These are phyloP conservation scores for Ptilorrhoa leucosticta DNA, from an alignment of 2,113 vertebrate species.

Conservation along the genomic window DNA sequence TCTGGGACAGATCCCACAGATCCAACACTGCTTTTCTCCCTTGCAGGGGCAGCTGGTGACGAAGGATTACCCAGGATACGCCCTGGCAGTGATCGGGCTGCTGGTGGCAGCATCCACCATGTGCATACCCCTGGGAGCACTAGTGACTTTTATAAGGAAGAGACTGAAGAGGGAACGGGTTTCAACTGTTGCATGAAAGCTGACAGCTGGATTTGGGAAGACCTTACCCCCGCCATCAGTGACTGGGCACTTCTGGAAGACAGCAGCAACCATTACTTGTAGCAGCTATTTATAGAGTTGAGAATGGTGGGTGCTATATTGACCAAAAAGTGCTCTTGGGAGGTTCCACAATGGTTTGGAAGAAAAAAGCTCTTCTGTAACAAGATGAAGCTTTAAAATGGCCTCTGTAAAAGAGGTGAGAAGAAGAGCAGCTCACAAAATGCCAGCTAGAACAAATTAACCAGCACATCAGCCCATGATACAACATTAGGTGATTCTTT, in stretches of 20 bases:
- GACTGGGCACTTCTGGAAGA: neutral
- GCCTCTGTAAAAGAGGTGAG: neutral
- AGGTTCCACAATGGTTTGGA: neutral
- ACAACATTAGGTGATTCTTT: neutral
- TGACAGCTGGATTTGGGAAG: neutral
- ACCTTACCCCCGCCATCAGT: neutral
- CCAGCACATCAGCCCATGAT: neutral
- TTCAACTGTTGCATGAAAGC: neutral
- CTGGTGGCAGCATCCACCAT: constrained; percentile 78
- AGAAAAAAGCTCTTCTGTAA: neutral
- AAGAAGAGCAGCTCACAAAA: neutral
- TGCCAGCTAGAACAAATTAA: neutral
- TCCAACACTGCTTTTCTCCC: neutral
- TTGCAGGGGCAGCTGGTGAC: constrained; percentile 83
- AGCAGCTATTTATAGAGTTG: neutral
- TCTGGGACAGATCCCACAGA: too few relatives aligned
- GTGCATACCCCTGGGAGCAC: constrained; percentile 84
- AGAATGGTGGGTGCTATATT: neutral
- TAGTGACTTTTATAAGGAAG: constrained; percentile 67
- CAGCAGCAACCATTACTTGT: neutral
- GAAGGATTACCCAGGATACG: constrained; percentile 79
- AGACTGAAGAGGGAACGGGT: constrained; percentile 27
- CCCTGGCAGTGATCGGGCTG: constrained; percentile 80
- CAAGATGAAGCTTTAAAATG: neutral
- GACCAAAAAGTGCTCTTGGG: constrained; percentile 15